Conservation (phyloP, 2,797 vertebrate species). For the Syndactyla subalaris region DNA sequence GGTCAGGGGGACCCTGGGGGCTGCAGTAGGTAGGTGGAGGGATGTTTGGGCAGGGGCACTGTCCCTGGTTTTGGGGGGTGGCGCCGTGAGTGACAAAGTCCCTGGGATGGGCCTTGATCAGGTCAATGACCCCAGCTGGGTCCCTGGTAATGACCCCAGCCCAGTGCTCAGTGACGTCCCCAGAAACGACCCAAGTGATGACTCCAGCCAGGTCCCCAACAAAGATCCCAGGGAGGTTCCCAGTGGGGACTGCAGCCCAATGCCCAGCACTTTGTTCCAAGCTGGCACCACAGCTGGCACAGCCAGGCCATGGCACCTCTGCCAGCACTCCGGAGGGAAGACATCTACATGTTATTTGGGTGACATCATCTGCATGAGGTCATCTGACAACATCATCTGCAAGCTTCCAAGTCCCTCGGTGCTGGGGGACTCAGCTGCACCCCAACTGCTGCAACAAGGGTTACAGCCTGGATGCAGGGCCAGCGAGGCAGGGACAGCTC, state of each 20-base stretch:
- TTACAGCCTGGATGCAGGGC: fast-evolving
- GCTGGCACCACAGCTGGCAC: not conserved
- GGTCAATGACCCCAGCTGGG: not conserved
- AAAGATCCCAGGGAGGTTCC: not conserved
- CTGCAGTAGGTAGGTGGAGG: not conserved
- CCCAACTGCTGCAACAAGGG: not conserved
- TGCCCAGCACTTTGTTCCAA: not conserved
- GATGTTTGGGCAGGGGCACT: fast-evolving
- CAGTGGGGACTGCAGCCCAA: fast-evolving
- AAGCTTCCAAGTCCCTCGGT: not conserved
- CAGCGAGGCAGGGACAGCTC: not conserved
- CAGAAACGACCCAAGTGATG: too few species aligned
- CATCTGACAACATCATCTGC: not conserved
- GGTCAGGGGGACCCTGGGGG: not conserved
- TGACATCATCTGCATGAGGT: not conserved
- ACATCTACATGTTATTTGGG: not conserved
- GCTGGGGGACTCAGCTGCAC: not conserved
- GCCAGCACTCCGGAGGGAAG: not conserved
- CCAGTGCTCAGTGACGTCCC: too few species aligned
- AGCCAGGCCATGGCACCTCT: not conserved
- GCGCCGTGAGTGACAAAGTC: not conserved
- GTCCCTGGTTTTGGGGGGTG: not conserved
- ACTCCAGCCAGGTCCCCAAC: not conserved
- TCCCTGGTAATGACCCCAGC: not conserved
- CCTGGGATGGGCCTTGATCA: fast-evolving